These are phyloP conservation scores for Lepidothrix coronata DNA, from an alignment of 2,113 vertebrate genomes.

Conservation along the genomic window DNA sequence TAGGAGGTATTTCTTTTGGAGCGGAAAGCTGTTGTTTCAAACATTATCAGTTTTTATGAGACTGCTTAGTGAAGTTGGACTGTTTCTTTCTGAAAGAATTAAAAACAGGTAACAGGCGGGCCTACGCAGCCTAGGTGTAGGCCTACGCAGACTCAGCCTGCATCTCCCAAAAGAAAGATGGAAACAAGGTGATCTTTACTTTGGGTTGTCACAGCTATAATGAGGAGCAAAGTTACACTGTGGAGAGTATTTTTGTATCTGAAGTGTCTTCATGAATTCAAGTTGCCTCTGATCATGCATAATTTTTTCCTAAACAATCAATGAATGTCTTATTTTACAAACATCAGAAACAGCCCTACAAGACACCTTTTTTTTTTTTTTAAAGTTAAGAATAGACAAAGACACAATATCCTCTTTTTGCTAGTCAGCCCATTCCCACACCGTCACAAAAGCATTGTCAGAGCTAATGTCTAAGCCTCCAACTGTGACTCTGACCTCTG, in stretches of 20 bases:
- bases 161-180: neutral
- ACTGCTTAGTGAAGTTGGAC: neutral
- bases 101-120: neutral
- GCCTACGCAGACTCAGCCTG: neutral
- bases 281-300: neutral
- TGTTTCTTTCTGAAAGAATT: neutral
- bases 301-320: neutral
- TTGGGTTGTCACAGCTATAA: neutral
- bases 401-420: conserved; percentile 1
- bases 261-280: neutral
- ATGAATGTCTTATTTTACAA: neutral
- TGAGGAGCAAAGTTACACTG: neutral
- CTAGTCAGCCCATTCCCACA: neutral
- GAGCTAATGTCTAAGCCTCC: neutral
- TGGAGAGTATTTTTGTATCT: neutral
- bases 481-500: conserved; percentile 48
- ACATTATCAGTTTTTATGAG: neutral
- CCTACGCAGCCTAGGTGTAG: neutral
- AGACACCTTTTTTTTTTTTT: neutral
- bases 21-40: neutral
- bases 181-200: neutral
- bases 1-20: neutral
- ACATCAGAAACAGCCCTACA: neutral
- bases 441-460: neutral
- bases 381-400: neutral